phyloP scores from a whole-genome alignment of 2,888 invertebrate species.

The Rotaria magnacalcarata region DNA sequence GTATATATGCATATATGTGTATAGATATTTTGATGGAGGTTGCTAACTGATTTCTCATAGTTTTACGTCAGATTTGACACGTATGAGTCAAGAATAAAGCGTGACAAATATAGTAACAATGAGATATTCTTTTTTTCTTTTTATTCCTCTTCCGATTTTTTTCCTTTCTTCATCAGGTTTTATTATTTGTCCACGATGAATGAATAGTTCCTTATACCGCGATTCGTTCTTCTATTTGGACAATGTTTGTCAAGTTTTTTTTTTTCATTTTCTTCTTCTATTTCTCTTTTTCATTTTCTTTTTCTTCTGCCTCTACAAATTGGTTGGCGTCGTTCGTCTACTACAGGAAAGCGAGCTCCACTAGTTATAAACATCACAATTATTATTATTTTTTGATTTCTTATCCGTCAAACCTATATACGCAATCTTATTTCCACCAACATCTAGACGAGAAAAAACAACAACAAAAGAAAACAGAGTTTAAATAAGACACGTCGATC shows the following conservation, averaged over 20 bases:
- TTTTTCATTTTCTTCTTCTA: background rate
- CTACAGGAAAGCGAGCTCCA: background rate
- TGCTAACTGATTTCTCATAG: background rate
- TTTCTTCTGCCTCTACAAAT: background rate
- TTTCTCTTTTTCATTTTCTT: background rate
- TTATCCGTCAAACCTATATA: background rate
- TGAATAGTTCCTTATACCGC: background rate
- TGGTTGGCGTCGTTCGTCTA: background rate
- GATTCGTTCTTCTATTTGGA: conserved; percentile 3
- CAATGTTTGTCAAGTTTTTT: conserved; percentile 1
- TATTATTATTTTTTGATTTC: background rate
- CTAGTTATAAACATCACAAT: background rate
- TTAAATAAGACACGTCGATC: background rate
- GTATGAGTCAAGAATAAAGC: background rate
- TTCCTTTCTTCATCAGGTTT: background rate
- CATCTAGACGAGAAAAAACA: background rate
- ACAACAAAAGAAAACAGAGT: background rate
- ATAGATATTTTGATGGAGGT: background rate
- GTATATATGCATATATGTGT: no score
- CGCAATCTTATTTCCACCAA: background rate
- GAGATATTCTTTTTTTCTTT: background rate
- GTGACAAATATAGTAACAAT: background rate
- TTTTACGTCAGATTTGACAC: background rate
- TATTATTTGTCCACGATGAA: conserved; percentile 14
- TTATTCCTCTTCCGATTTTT: background rate